These are phyloP conservation scores for Halocaridina rubra DNA, from an alignment of 2,888 invertebrate genomes.

Conservation along the genomic window DNA sequence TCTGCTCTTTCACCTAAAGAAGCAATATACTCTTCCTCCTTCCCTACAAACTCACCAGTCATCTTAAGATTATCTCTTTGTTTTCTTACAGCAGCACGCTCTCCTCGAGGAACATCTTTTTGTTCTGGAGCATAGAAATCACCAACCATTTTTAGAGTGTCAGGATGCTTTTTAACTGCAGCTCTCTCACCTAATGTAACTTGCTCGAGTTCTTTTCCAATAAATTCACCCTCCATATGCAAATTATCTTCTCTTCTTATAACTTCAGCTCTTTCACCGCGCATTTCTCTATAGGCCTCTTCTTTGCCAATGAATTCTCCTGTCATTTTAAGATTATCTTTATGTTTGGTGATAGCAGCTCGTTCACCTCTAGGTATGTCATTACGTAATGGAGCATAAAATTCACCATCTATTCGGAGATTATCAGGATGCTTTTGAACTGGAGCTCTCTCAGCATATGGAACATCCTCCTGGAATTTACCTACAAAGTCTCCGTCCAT, in stretches of 20 bases:
- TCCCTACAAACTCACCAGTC: conserved; percentile 29
- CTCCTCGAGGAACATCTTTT: not conserved
- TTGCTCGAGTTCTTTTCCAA: conserved; percentile 13
- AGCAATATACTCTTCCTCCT: conserved; percentile 15
- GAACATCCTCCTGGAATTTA: conserved; percentile 69
- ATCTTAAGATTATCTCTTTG: conserved; percentile 71
- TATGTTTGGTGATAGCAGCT: not conserved
- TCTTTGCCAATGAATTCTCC: conserved; percentile 41
- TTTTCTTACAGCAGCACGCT: conserved; percentile 69
- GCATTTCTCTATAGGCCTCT: conserved; percentile 63
- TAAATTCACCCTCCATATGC: conserved; percentile 71
- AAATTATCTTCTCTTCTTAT: conserved; percentile 72
- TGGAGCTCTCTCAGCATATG: conserved; percentile 31
- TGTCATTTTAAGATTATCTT: conserved; percentile 30
- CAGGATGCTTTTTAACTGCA: conserved; percentile 67
- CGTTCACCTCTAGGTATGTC: conserved; percentile 1
- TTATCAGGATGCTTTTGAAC: conserved; percentile 57
- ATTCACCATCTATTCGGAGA: conserved; percentile 47
- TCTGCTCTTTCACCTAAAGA: conserved; percentile 50
- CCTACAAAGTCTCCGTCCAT: conserved; percentile 71
- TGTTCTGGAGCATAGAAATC: conserved; percentile 68
- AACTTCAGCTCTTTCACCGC: conserved; percentile 58
- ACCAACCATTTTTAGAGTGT: conserved; percentile 77
- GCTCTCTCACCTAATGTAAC: conserved; percentile 39
- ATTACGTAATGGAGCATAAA: conserved; percentile 18